Conservation (phyloP, 2,888 invertebrate genomes). For the Hydriomena furcata region DNA sequence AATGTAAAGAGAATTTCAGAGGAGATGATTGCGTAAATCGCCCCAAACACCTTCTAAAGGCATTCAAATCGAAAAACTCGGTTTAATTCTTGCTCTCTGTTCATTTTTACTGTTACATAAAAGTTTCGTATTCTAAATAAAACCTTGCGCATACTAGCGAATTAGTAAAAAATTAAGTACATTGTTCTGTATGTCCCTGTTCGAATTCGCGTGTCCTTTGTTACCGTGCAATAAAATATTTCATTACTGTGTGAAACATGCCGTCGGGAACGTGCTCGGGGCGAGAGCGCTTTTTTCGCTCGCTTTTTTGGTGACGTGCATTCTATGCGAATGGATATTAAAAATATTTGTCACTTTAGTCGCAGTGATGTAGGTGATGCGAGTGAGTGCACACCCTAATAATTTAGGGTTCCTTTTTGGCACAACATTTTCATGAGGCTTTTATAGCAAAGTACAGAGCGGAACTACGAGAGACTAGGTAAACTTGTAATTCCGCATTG, state of each 20-base stretch:
- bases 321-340: conserved; percentile 32
- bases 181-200: conserved; percentile 64
- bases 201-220: conserved; percentile 59
- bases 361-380: conserved; percentile 22
- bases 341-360: conserved; percentile 32
- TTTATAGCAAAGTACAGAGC: not conserved
- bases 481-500: too few relatives aligned
- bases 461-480: too few relatives aligned
- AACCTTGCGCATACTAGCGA: conserved; percentile 54
- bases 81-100: too few relatives aligned
- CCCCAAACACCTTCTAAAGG: too few relatives aligned
- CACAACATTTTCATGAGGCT: conserved; percentile 15
- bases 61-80: too few relatives aligned
- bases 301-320: conserved; percentile 32
- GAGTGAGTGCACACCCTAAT: conserved; percentile 21
- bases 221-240: conserved; percentile 73
- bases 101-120: too few relatives aligned
- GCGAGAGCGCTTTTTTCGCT: conserved; percentile 25
- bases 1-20: too few relatives aligned
- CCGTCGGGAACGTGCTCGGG: conserved; percentile 31
- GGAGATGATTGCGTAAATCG: too few relatives aligned
- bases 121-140: conserved; percentile 3
- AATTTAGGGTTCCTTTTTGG: conserved; percentile 22
- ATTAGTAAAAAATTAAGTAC: conserved; percentile 73
- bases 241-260: conserved; percentile 71